Base-by-base conservation (phyloP, 2,797 vertebrate genomes). In the Parotocinclus haroldoi region DNA sequence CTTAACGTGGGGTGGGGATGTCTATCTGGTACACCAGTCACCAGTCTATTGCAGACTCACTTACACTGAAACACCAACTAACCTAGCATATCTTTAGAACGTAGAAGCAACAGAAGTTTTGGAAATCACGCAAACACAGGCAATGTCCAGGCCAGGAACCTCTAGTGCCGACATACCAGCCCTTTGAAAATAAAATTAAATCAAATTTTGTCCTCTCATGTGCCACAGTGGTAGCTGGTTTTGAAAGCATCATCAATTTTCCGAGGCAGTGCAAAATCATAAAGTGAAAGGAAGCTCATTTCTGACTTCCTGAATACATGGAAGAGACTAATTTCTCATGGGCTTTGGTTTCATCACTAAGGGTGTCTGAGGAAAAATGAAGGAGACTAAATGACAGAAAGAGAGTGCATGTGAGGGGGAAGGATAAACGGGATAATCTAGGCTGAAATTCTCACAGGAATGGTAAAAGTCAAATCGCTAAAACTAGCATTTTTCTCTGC, bases 301-400 rank as follows among this genome's bases (percentile, higher is more conserved):
- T 67, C 78, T 68, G 71, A 66, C 74, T 77, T 67, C 68, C 73
- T 58, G 73, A 64, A 71, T 45, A 65, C 73, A 79, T 68, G 39
- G 60, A 75, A 77, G 79, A 82, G 84, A 83, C 84, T 88, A 88
- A 90, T 90, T 90, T 90, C 88, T 90, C 85, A 10, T 80, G 87
- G 85, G 87, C 78, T 85, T 85, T 86, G 79, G 85, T 80, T 80
- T 77, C 82, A 19, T n/a, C 16, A 63, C 78, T 16, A 66, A 79
- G 76, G 80, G 79, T 79, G 80, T 77, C 79, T 73, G 74, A 59
- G 60, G 18, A 59, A 60, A 65, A 56, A 63, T 49, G 56, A 54
- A 46, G 55, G 14, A 56, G 40, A 67, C 36, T 7, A 51, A 67
- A 57, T 51, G 46, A 42, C 38, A 46, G 58, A 46, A 37, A 68